Percentiles rank a stretch among this genome's conserved stretches.
Conservation (phyloP, 2,797 vertebrate species). For the Rhinogobio ventralis region DNA sequence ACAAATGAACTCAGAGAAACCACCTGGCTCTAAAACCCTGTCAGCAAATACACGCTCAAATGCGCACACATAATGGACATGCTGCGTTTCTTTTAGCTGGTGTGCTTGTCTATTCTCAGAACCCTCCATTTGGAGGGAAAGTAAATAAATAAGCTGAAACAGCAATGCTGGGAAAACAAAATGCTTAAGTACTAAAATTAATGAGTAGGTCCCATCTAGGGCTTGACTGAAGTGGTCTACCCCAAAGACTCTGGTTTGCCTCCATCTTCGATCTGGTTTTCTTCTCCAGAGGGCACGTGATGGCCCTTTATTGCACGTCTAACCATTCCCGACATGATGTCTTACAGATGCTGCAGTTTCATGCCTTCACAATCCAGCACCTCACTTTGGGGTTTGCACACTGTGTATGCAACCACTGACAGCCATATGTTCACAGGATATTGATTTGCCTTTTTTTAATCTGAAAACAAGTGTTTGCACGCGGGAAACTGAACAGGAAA, state of each 20-base stretch:
- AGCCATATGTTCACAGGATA: constrained; percentile 49
- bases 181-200: constrained; percentile 38
- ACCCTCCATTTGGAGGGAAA: constrained; percentile 28
- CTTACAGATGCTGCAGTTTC: constrained; percentile 54
- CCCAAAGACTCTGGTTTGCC: constrained; percentile 31
- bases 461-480: constrained; percentile 38
- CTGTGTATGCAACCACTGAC: constrained; percentile 21
- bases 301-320: constrained; percentile 31
- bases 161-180: constrained; percentile 44
- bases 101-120: constrained; percentile 20
- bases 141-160: constrained; percentile 46
- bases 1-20: constrained; percentile 37
- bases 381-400: constrained; percentile 15
- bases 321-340: constrained; percentile 44
- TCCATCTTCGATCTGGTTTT: constrained; percentile 1
- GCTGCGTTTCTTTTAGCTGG: background rate
- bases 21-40: constrained; percentile 5
- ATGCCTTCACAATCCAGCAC: constrained; percentile 38
- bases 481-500: constrained; percentile 33
- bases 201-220: constrained; percentile 36
- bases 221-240: constrained; percentile 46
- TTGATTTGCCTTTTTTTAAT: constrained; percentile 44
- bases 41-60: background rate
- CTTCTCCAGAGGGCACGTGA: constrained; percentile 10
- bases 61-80: background rate